Conservation (phyloP, 2,797 vertebrate species). For the Syngnathus acus region DNA sequence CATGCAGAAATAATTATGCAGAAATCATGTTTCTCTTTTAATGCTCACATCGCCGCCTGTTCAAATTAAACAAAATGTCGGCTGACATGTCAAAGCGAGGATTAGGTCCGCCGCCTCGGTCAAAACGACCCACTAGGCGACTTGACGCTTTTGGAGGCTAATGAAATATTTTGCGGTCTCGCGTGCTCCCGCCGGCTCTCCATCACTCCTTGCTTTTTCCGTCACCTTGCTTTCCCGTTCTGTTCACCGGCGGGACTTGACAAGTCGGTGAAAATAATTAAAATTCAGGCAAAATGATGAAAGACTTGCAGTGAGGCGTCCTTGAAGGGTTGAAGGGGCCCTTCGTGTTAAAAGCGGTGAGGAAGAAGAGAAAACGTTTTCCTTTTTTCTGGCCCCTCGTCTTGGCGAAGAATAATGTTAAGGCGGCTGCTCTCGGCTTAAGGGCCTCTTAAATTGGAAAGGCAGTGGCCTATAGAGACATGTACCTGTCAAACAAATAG, state of each 20-base stretch:
- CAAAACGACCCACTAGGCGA: constrained; percentile 6
- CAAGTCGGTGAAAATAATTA: constrained; percentile 59
- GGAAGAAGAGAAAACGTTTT: constrained; percentile 13
- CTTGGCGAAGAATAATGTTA: constrained; percentile 57
- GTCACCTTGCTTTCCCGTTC: constrained; percentile 45
- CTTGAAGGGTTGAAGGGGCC: constrained; percentile 58
- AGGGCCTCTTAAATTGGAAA: constrained; percentile 64
- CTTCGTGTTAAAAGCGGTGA: constrained; percentile 30
- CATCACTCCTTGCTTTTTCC: constrained; percentile 32
- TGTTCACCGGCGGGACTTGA: constrained; percentile 45
- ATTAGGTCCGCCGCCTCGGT: constrained; percentile 2
- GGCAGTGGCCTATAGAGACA: constrained; percentile 62
- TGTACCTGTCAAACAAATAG: constrained; percentile 68
- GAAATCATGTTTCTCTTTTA: not conserved
- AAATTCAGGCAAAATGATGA: constrained; percentile 64
- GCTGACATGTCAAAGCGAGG: not conserved
- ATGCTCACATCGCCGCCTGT: not conserved
- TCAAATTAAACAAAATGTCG: not conserved
- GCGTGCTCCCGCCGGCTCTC: constrained; percentile 31
- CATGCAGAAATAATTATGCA: not conserved
- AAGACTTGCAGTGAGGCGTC: constrained; percentile 62
- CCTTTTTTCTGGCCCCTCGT: not conserved
- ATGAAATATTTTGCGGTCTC: constrained; percentile 55
- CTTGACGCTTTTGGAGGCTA: constrained; percentile 47
- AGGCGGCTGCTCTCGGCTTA: constrained; percentile 57